phyloP scores from a whole-genome alignment of 2,797 vertebrate species.

The Antennarius maculatus region DNA sequence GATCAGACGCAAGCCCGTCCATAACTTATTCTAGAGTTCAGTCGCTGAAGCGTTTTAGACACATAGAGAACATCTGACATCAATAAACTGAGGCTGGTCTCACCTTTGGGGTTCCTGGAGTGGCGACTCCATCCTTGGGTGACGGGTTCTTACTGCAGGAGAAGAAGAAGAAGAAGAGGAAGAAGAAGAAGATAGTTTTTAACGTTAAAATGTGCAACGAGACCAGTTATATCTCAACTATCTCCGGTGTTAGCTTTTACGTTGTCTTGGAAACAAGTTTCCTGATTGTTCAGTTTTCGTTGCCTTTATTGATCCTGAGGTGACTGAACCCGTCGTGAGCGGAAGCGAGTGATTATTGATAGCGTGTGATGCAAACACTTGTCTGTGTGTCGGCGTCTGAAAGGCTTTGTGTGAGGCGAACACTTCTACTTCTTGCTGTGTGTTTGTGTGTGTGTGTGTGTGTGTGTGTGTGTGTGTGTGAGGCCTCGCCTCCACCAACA shows the following conservation, averaged over 20 bases:
- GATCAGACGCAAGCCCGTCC: too few species aligned
- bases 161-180: slow-evolving; percentile 35
- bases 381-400: neutral
- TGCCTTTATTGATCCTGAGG: too few species aligned
- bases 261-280: too few species aligned
- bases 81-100: slow-evolving; percentile 52
- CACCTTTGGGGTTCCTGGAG: slow-evolving; percentile 97
- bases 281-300: too few species aligned
- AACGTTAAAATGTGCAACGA: neutral
- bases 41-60: too few species aligned
- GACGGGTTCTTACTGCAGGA: slow-evolving; percentile 91
- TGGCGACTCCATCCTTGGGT: slow-evolving; percentile 89
- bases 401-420: neutral
- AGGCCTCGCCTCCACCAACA: slow-evolving; percentile 66
- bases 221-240: too few species aligned
- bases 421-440: neutral
- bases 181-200: slow-evolving; percentile 2
- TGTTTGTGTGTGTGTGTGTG: slow-evolving; percentile 11
- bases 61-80: neutral
- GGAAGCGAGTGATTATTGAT: too few species aligned
- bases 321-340: too few species aligned
- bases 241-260: too few species aligned
- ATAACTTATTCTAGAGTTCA: too few species aligned
- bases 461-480: slow-evolving; percentile 6
- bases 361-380: too few species aligned